Evolutionary conservation across 1,140 invertebrate genomes (phyloP).

Genomic region (Brachionus paranguensis): DNA sequence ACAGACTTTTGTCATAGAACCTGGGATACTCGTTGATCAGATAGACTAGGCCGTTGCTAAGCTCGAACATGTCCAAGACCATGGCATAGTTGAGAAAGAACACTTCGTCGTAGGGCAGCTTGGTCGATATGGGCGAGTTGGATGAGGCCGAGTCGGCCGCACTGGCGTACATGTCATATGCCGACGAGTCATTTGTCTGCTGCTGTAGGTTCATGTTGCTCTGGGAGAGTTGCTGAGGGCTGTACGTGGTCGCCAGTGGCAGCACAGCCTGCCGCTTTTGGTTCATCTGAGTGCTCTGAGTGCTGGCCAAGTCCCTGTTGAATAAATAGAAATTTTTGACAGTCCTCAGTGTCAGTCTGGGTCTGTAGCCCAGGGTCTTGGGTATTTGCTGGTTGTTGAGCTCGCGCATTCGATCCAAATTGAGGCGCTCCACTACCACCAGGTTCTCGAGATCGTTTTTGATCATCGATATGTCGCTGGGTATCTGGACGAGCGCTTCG

Average conservation of each 20-base stretch:
- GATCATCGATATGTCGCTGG: not conserved
- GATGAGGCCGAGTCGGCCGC: not conserved
- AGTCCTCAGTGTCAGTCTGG: not conserved
- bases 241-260: not conserved
- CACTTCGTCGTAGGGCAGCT: constrained; percentile 6
- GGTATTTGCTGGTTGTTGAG: not conserved
- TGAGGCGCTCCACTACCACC: not conserved
- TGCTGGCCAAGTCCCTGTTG: not conserved
- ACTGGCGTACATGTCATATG: not conserved
- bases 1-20: constrained; percentile 28
- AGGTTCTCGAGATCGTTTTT: constrained; percentile 31
- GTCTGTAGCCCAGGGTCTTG: not conserved
- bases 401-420: constrained; percentile 6
- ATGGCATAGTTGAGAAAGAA: constrained; percentile 22
- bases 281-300: not conserved
- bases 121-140: not conserved
- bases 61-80: constrained; percentile 12
- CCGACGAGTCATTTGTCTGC: not conserved
- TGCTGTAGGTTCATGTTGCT: too few relatives aligned
- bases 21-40: constrained; percentile 18
- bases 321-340: constrained; percentile 24
- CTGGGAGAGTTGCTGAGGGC: not conserved
- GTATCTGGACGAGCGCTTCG: not conserved
- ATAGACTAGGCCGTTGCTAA: constrained; percentile 21
- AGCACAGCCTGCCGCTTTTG: not conserved